These are phyloP conservation scores for Neodon shergylaensis DNA, from an alignment of 2,113 vertebrate species.

Conservation along the genomic window DNA sequence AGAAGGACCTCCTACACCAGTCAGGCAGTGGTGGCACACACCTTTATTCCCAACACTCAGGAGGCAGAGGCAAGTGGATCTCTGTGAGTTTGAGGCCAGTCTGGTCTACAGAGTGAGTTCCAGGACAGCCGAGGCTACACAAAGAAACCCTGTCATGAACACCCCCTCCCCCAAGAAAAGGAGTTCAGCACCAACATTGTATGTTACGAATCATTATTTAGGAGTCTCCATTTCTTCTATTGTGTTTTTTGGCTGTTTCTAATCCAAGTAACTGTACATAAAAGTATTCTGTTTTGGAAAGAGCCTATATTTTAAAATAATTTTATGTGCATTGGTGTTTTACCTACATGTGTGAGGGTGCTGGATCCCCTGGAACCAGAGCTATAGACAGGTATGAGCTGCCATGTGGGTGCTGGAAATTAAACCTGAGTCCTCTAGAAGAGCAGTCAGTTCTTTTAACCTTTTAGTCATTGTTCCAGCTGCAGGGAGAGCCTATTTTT, in stretches of 20 bases:
- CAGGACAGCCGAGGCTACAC: no score
- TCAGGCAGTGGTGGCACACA: no score
- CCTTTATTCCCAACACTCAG: no score
- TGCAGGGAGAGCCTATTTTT: slow-evolving; percentile 85
- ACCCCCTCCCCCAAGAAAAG: no score
- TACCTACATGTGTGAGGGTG: neutral
- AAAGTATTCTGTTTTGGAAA: slow-evolving; percentile 77
- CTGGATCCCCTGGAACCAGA: neutral
- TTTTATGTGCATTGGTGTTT: neutral
- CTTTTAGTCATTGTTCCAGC: neutral
- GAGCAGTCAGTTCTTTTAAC: neutral
- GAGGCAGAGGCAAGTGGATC: no score
- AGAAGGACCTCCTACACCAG: no score
- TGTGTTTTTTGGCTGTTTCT: slow-evolving; percentile 77
- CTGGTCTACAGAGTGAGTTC: no score
- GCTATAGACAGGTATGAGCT: neutral
- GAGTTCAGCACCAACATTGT: slow-evolving; percentile 50
- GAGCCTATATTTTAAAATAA: slow-evolving; percentile 89
- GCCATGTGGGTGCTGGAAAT: neutral
- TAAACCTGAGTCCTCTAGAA: neutral
- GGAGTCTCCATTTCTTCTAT: slow-evolving; percentile 69
- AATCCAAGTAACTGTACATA: slow-evolving; percentile 83
- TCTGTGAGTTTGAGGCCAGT: no score
- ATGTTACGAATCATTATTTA: slow-evolving; percentile 61
- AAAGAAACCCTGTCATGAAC: no score